Conservation (phyloP, 2,888 invertebrate species). For the Pristionchus arcanus region DNA sequence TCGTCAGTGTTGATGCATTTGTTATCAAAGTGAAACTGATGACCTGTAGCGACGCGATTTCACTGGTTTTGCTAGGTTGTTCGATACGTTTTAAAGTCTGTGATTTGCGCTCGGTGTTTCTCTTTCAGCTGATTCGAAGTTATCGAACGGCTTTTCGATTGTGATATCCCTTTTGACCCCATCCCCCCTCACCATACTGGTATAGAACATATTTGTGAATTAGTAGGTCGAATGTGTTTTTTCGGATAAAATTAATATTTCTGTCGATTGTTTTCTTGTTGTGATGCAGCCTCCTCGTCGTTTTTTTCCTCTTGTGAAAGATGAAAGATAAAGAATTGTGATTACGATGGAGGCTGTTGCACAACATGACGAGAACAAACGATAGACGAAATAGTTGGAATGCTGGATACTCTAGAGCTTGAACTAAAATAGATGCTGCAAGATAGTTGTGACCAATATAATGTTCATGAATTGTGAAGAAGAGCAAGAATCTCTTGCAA, state of each 20-base stretch:
- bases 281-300: slow-evolving; percentile 44
- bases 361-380: not conserved
- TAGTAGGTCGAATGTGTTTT: not conserved
- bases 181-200: not conserved
- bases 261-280: slow-evolving; percentile 39
- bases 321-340: slow-evolving; percentile 34
- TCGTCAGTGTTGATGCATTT: too few species aligned
- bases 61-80: slow-evolving; percentile 17
- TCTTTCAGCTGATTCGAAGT: not conserved
- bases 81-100: slow-evolving; percentile 2
- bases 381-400: not conserved
- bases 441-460: too few species aligned
- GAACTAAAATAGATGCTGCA: too few species aligned
- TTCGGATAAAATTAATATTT: slow-evolving; percentile 19
- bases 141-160: not conserved
- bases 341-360: not conserved
- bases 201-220: not conserved
- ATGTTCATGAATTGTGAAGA: too few species aligned
- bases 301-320: slow-evolving; percentile 13
- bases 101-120: slow-evolving; percentile 3
- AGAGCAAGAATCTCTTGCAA: too few species aligned
- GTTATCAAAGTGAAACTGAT: not conserved
- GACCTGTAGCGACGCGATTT: not conserved
- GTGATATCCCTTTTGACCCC: not conserved
- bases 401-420: not conserved